These are phyloP conservation scores for Numida meleagris DNA, from an alignment of 2,113 vertebrate species.

Conservation along the genomic window DNA sequence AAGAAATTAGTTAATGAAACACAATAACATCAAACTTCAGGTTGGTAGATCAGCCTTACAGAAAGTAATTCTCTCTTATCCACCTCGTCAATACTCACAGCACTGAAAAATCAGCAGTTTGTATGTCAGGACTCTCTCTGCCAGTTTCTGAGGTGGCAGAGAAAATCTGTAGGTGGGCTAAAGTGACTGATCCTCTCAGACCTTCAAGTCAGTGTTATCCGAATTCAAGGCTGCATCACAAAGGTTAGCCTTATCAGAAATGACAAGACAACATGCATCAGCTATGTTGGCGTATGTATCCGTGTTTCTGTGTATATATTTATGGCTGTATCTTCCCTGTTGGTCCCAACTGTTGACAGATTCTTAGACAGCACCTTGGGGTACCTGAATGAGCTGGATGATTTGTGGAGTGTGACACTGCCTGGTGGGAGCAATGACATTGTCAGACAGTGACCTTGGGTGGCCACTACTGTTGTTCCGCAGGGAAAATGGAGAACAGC, in stretches of 20 bases:
- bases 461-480: not conserved
- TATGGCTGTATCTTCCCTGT: not conserved
- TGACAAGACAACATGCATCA: not conserved
- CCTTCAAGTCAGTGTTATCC: not conserved
- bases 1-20: not conserved
- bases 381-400: not conserved
- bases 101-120: not conserved
- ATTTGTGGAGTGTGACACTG: not conserved
- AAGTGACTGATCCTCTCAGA: not conserved
- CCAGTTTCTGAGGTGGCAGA: not conserved
- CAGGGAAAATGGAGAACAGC: not conserved
- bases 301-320: not conserved
- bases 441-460: not conserved
- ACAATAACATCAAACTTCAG: not conserved
- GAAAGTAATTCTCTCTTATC: not conserved
- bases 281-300: not conserved
- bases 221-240: not conserved
- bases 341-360: not conserved
- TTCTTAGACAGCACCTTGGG: not conserved
- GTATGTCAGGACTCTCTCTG: not conserved
- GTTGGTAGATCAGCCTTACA: not conserved
- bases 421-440: fast-evolving
- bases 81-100: not conserved
- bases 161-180: not conserved
- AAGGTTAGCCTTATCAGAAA: not conserved